phyloP scores from a whole-genome alignment of 2,888 invertebrate species.

The Pseudococcus longispinus region DNA sequence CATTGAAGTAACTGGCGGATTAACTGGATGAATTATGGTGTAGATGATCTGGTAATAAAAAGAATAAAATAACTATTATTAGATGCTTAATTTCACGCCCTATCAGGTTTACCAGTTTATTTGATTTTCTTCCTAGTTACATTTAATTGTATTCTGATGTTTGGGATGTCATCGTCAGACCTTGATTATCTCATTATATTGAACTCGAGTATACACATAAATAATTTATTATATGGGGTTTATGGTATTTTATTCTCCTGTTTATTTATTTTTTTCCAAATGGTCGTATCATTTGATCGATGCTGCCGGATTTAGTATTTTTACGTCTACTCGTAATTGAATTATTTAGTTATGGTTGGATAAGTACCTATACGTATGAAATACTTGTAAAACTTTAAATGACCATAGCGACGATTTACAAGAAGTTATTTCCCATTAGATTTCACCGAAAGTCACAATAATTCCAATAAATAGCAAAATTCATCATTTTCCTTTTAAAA shows the following conservation, averaged over 20 bases:
- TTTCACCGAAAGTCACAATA: neutral
- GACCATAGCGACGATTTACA: neutral
- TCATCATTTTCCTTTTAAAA: too few relatives aligned
- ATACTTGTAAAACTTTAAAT: neutral
- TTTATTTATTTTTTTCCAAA: neutral
- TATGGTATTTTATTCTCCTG: neutral
- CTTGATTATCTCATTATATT: constrained; percentile 13
- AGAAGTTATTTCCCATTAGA: neutral
- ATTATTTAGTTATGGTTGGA: neutral
- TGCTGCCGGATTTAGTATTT: neutral
- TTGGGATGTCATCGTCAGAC: constrained; percentile 36
- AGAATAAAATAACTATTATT: constrained; percentile 30
- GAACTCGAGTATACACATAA: neutral
- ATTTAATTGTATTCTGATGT: constrained; percentile 32
- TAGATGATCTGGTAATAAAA: constrained; percentile 39
- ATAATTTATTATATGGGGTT: neutral
- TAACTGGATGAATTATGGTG: constrained; percentile 37
- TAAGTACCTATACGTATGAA: neutral
- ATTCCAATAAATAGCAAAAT: neutral
- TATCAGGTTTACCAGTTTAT: constrained; percentile 21
- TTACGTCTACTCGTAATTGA: neutral
- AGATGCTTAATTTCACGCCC: constrained; percentile 14
- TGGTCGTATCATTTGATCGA: neutral
- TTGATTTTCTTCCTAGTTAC: constrained; percentile 42
- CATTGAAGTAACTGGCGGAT: constrained; percentile 19